Evolutionary conservation across 2,113 vertebrate genomes (phyloP).

Genomic region (Ornithorhynchus anatinus): DNA sequence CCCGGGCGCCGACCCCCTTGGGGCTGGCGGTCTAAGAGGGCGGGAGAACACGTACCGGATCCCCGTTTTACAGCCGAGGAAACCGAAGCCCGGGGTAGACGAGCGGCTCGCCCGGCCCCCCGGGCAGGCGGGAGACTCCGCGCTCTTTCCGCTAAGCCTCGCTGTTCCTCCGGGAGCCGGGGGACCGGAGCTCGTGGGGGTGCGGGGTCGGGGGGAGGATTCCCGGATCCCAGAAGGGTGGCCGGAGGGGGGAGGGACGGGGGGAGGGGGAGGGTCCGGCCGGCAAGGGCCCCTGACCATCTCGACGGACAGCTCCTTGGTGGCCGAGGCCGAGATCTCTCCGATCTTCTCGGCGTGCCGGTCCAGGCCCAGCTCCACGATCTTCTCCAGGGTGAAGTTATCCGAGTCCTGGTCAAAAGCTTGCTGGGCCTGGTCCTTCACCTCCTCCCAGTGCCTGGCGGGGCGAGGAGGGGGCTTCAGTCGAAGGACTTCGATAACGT

Average conservation of each 20-base stretch:
- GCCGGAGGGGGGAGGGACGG: fast-evolving
- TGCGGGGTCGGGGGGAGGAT: too few species aligned
- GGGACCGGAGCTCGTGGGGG: background rate
- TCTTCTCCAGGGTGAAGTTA: constrained; percentile 84
- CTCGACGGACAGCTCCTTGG: constrained; percentile 87
- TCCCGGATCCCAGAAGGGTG: background rate
- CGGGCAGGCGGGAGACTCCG: too few species aligned
- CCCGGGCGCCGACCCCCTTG: too few species aligned
- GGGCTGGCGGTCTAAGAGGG: too few species aligned
- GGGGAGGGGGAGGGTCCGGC: background rate
- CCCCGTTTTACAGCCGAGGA: too few species aligned
- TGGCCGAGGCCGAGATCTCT: constrained; percentile 81
- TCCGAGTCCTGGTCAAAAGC: constrained; percentile 75
- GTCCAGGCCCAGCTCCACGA: constrained; percentile 79
- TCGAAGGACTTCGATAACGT: background rate
- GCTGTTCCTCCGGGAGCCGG: background rate
- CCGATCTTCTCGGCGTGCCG: constrained; percentile 75
- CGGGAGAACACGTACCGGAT: too few species aligned
- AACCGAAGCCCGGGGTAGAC: too few species aligned
- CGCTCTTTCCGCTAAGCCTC: too few species aligned
- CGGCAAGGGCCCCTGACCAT: constrained; percentile 63
- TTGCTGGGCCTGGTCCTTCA: constrained; percentile 74
- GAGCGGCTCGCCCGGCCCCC: too few species aligned
- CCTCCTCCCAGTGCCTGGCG: constrained; percentile 85
- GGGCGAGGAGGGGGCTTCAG: background rate